Evolutionary conservation across 2,888 invertebrate genomes (phyloP), one percentile per base, ranked within the genome.

Genomic region (Drosophila subsilvestris): DNA sequence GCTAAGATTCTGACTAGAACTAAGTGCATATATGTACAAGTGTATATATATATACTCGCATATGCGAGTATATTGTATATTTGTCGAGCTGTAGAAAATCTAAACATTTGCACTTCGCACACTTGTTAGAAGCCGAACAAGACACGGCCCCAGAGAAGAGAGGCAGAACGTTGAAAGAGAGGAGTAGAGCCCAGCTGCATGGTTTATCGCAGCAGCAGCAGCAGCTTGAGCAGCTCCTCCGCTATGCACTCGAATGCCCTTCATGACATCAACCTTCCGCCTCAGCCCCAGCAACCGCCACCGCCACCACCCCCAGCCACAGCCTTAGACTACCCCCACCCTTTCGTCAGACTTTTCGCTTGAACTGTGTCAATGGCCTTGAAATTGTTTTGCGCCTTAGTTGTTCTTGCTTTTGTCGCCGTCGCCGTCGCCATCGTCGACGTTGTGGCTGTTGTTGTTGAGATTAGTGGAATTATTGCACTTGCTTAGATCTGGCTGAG

Each of bases 301-400:
- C 9, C 9, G 3, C 29, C 45, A 27, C 54, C 22, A 54, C 12
- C 44, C 18, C n/a, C 61, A 25, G 60, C 17, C 22, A 8, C n/a
- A 0, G 14, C 43, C 17, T 8, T 8, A n/a, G n/a, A 44, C 17
- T 12, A n/a, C 29, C 32, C 29, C 18, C 42, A 12, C 51, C 50
- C 58, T 57, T 70, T 55, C 14, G 55, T 47, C 47, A 45, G 22
- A 55, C 71, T 77, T 80, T 69, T 73, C 87, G 77, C 77, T 82
- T 67, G 74, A 87, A 83, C 79, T 86, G 81, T 88, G 88, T 81
- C 88, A 86, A 83, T 83, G 86, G 86, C 86, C 86, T 88, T 86
- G 86, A 88, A 88, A 86, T 84, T 88, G 86, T 81, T 88, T 86
- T 86, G 71, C 88, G 73, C 78, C 86, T 70, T 37, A 57, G 70